phyloP scores from a whole-genome alignment of 2,888 invertebrate species.

The Latrodectus elegans region DNA sequence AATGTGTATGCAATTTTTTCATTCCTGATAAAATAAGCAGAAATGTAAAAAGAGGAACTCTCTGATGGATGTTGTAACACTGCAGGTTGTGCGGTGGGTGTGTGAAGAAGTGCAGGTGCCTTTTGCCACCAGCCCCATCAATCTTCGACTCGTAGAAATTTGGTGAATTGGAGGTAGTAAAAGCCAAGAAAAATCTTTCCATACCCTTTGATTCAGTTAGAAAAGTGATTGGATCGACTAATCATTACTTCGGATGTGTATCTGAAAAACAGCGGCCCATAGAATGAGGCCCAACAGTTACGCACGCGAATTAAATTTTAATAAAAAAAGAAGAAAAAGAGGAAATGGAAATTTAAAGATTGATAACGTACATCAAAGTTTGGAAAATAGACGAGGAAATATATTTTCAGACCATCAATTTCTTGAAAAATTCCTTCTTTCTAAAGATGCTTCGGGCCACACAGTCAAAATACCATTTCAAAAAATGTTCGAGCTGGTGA shows the following conservation, averaged over 20 bases:
- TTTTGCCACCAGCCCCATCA: constrained; percentile 25
- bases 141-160: constrained; percentile 27
- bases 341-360: constrained; percentile 54
- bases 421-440: background rate
- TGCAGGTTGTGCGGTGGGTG: constrained; percentile 22
- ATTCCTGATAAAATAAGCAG: too few species aligned
- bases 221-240: constrained; percentile 57
- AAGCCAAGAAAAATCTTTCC: constrained; percentile 37
- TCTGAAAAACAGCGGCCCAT: background rate
- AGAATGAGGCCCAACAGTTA: background rate
- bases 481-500: too few species aligned
- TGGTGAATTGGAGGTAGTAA: constrained; percentile 12
- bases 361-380: constrained; percentile 35
- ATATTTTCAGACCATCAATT: background rate
- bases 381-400: constrained; percentile 4
- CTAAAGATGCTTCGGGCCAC: too few species aligned
- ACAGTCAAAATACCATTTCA: too few species aligned
- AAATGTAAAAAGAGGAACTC: background rate
- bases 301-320: background rate
- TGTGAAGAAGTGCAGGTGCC: constrained; percentile 45
- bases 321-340: background rate
- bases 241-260: constrained; percentile 39
- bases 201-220: constrained; percentile 13
- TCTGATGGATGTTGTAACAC: constrained; percentile 43
- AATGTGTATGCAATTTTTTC: too few species aligned